Evolutionary conservation across 2,888 invertebrate genomes (phyloP).

Genomic region (Listrodromus nycthemerus): DNA sequence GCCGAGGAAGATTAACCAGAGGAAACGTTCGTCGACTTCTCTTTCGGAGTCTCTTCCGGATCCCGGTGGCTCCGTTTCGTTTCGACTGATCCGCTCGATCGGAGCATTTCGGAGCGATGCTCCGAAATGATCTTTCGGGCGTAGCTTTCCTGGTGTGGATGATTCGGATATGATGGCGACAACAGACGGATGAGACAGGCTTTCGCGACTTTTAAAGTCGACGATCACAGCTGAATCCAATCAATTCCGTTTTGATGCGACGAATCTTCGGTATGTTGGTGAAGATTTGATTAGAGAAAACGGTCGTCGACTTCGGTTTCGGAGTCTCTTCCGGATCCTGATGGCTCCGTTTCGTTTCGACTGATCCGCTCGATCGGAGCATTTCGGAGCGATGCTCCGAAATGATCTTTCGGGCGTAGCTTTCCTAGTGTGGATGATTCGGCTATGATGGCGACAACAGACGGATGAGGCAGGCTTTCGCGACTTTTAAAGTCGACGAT

Average conservation of each 20-base stretch:
- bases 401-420: not conserved
- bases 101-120: not conserved
- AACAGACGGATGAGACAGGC: constrained; percentile 4
- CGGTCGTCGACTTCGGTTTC: constrained; percentile 8
- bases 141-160: too few species aligned
- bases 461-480: not conserved
- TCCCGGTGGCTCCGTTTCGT: not conserved
- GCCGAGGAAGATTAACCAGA: constrained; percentile 2
- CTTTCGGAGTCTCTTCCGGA: not conserved
- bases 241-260: constrained; percentile 67
- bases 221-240: constrained; percentile 66
- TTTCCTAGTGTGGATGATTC: constrained; percentile 3
- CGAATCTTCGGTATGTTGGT: constrained; percentile 17
- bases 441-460: constrained; percentile 3
- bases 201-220: constrained; percentile 1
- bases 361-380: too few species aligned
- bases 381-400: not conserved
- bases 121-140: not conserved
- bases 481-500: constrained; percentile 16
- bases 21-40: constrained; percentile 19
- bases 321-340: not conserved
- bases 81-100: not conserved
- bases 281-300: not conserved
- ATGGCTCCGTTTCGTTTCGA: not conserved
- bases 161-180: constrained; percentile 12